These are phyloP conservation scores for Argynnis bischoffii DNA, from an alignment of 2,888 invertebrate genomes.

Conservation along the genomic window DNA sequence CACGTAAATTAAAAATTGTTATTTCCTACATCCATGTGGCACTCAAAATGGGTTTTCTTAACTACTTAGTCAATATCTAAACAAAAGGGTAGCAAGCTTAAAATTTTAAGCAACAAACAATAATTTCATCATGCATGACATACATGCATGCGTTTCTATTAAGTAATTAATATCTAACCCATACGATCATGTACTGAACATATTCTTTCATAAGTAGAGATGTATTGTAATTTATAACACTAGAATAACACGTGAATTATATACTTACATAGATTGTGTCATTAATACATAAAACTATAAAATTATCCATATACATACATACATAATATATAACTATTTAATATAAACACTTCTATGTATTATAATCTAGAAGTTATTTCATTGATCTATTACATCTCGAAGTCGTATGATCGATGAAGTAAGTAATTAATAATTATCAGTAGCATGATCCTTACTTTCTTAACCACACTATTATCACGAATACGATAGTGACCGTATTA, in stretches of 20 bases:
- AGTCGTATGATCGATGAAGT: no score
- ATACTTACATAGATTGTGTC: conserved; percentile 1
- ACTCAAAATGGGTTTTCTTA: no score
- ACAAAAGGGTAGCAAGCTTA: no score
- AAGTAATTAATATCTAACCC: neutral
- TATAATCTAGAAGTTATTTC: neutral
- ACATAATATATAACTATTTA: neutral
- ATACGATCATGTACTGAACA: neutral
- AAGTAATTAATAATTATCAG: no score
- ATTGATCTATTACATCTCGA: no score
- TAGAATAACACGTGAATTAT: neutral
- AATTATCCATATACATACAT: conserved; percentile 2
- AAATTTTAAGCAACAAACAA: no score
- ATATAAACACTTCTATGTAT: neutral
- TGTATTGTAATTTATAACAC: neutral
- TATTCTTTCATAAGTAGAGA: conserved; percentile 1
- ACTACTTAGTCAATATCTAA: no score
- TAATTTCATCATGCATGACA: neutral
- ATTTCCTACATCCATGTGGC: no score
- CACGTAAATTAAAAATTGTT: no score
- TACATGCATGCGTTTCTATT: neutral
- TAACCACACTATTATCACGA: no score
- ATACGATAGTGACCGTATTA: no score
- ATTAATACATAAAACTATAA: neutral
- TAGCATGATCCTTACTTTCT: no score